Base-by-base conservation (phyloP, 2,888 invertebrate species). In the Schrankia costaestrigalis region DNA sequence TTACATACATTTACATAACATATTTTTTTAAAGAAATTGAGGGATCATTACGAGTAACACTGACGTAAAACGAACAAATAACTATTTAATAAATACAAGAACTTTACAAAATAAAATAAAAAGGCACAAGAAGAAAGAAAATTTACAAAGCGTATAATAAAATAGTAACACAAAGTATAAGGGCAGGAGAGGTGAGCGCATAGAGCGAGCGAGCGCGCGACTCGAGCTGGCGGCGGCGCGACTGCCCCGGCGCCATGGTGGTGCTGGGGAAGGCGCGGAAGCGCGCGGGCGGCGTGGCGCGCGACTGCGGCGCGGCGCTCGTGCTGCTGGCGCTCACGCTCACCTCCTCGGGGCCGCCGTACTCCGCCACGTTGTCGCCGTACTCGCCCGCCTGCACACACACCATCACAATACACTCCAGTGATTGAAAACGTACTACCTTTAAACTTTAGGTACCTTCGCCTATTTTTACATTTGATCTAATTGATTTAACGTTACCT, bases 341-440 rank as follows among this genome's bases (percentile, higher is more conserved):
- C n/a, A n/a, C 9, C 11, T 28, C 28, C 6, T 37, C 37, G n/a
- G 12, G 24, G 4, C n/a, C 37, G 3, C 21, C 57, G 41, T 80
- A 80, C 18, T 78, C 78, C 11, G 70, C 74, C 46, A 60, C 80
- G 64, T 76, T 73, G 69, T 80, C 81, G 23, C 78, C 81, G 68
- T 81, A 81, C 66, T 81, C 82, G 50, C 81, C 82, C 59, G 74
- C 74, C 81, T 81, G 25, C 23, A 7, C 17, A 17, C 3, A 7
- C 7, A 3, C 7, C 17, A 7, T 7, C 4, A 5, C 17, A 3
- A 17, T 7, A 5, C 3, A 17, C 17, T 3, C 17, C 17, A 17
- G 17, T n/a, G 17, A 7, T 17, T 7, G 4, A 21, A 3, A 7
- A 8, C 23, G 10, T 8, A 23, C 11, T 3, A 8, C 11, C 11